Evolutionary conservation across 2,113 vertebrate species (phyloP).

Genomic region (Perognathus longimembris): DNA sequence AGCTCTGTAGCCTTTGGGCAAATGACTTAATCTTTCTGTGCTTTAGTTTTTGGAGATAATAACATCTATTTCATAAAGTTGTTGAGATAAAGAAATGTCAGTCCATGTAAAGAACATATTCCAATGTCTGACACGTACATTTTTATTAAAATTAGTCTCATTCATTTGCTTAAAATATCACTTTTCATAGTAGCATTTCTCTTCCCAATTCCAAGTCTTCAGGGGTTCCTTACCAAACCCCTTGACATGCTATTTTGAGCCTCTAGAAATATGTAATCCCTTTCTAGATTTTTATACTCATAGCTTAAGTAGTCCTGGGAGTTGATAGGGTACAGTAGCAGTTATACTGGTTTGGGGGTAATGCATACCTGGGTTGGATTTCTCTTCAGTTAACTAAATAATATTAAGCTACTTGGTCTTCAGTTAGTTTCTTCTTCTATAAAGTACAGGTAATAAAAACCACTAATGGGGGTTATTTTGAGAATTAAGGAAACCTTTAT

Average conservation of each 20-base stretch:
- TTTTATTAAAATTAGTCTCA: conserved; percentile 37
- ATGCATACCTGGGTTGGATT: conserved; percentile 45
- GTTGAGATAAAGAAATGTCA: conserved; percentile 42
- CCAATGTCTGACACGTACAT: neutral
- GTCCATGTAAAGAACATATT: neutral
- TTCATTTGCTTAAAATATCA: conserved; percentile 34
- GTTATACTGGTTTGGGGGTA: conserved; percentile 27
- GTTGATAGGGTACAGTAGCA: neutral
- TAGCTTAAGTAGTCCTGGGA: neutral
- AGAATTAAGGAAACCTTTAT: conserved; percentile 39
- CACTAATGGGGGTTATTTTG: conserved; percentile 1
- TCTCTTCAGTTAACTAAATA: conserved; percentile 13
- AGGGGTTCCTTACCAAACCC: conserved; percentile 33
- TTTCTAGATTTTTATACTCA: conserved; percentile 1
- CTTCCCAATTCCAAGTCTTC: neutral
- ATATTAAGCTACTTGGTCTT: conserved; percentile 25
- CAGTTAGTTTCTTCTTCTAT: conserved; percentile 18
- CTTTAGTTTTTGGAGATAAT: conserved; percentile 8
- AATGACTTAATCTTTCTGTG: conserved; percentile 23
- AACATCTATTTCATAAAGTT: neutral
- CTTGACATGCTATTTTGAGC: neutral
- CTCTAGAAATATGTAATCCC: conserved; percentile 5
- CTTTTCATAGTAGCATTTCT: neutral
- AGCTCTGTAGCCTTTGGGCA: neutral
- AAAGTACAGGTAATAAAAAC: conserved; percentile 5